Conservation (phyloP, 2,113 vertebrate genomes). For the Delphinus delphis region DNA sequence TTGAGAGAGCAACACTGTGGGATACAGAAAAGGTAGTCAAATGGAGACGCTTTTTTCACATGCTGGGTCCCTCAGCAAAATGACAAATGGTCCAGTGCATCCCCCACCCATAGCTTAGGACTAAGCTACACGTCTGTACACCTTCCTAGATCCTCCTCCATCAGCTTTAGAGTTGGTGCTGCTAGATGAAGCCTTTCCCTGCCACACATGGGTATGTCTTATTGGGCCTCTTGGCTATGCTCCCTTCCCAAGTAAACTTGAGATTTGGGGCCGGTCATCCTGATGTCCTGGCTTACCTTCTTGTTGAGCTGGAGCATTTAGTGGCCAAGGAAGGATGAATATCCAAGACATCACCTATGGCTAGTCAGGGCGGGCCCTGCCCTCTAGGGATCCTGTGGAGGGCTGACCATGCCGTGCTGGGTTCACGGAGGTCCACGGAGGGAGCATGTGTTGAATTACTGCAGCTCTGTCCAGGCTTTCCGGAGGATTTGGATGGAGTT, state of each 20-base stretch:
- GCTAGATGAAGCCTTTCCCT: background rate
- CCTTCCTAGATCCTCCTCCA: background rate
- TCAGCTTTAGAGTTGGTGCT: too few relatives aligned
- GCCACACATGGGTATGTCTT: background rate
- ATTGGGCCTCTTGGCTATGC: background rate
- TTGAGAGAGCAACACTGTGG: background rate
- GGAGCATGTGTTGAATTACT: accelerated
- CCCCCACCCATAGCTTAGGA: background rate
- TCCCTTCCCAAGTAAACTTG: background rate
- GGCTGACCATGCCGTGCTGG: background rate
- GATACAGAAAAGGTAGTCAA: background rate
- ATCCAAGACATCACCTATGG: background rate
- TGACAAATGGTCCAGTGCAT: background rate
- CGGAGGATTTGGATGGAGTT: background rate
- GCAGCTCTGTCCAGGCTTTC: background rate
- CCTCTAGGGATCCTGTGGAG: too few relatives aligned
- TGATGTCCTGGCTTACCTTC: background rate
- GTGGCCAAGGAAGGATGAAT: background rate
- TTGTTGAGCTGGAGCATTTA: background rate
- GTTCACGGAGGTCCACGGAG: accelerated
- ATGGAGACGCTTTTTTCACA: background rate
- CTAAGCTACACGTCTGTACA: background rate
- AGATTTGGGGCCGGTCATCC: background rate
- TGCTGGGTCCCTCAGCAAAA: background rate
- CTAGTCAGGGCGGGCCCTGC: background rate